These are phyloP conservation scores for Melanotaenia maccullochi DNA, from an alignment of 2,797 vertebrate genomes.

Conservation along the genomic window DNA sequence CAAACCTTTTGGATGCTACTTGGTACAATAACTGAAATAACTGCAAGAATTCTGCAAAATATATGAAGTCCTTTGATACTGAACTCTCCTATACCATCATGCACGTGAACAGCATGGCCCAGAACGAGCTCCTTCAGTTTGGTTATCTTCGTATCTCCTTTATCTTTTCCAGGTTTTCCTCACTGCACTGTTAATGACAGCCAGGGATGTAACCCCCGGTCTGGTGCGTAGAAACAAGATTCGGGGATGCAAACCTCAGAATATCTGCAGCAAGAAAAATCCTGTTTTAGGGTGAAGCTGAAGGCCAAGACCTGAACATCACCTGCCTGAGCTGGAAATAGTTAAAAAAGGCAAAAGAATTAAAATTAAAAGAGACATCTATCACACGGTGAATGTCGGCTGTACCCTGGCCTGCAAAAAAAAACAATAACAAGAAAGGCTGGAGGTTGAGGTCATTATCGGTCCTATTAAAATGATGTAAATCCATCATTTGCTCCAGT, in stretches of 20 bases:
- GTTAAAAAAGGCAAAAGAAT: background rate
- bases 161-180: background rate
- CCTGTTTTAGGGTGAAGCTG: background rate
- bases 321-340: background rate
- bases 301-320: background rate
- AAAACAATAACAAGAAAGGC: constrained; percentile 16
- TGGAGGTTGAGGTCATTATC: constrained; percentile 31
- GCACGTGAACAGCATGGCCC: no score
- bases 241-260: background rate
- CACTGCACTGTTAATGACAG: background rate
- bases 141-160: background rate
- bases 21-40: no score
- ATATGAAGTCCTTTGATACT: no score
- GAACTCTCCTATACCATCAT: no score
- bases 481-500: constrained; percentile 31
- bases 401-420: background rate
- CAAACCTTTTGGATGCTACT: no score
- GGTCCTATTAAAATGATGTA: constrained; percentile 44
- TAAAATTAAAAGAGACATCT: background rate
- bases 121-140: background rate
- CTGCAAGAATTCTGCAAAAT: no score
- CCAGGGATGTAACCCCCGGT: background rate
- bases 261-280: background rate
- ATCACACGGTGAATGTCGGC: background rate
- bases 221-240: no score